These are phyloP conservation scores for Eptesicus fuscus DNA, from an alignment of 2,113 vertebrate species.

Conservation along the genomic window DNA sequence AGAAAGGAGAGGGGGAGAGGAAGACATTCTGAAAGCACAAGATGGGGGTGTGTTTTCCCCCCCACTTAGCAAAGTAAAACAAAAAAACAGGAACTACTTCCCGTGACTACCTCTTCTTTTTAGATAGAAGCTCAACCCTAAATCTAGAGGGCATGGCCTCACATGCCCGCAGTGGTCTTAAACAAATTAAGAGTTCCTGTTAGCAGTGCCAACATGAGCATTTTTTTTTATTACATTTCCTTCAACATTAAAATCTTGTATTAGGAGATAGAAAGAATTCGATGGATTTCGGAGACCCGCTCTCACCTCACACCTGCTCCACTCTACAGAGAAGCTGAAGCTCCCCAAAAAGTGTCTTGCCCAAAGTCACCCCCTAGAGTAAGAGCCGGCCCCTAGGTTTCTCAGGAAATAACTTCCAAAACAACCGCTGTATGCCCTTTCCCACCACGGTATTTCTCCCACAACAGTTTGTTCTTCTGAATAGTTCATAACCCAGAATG, in stretches of 20 bases:
- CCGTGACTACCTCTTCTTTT: not conserved
- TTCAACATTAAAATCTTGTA: not conserved
- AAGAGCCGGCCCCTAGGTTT: not conserved
- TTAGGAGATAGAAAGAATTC: not conserved
- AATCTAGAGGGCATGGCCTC: not conserved
- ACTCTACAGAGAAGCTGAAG: not conserved
- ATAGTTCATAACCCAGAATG: not conserved
- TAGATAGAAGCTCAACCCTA: not conserved
- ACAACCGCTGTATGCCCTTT: not conserved
- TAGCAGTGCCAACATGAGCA: not conserved
- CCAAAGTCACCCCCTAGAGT: not conserved
- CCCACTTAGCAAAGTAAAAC: not conserved
- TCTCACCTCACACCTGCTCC: not conserved
- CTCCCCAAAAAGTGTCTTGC: not conserved
- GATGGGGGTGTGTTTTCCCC: not conserved
- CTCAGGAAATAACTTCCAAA: not conserved
- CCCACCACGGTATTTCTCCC: not conserved
- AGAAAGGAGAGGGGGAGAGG: not conserved
- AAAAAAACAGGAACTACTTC: slow-evolving; percentile 24
- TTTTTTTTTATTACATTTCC: not conserved
- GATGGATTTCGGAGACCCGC: not conserved
- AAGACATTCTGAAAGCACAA: not conserved
- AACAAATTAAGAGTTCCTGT: not conserved
- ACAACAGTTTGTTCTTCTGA: not conserved
- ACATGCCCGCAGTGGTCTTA: not conserved